Conservation (phyloP, 2,888 invertebrate genomes). For the Rhodophaea formosa region DNA sequence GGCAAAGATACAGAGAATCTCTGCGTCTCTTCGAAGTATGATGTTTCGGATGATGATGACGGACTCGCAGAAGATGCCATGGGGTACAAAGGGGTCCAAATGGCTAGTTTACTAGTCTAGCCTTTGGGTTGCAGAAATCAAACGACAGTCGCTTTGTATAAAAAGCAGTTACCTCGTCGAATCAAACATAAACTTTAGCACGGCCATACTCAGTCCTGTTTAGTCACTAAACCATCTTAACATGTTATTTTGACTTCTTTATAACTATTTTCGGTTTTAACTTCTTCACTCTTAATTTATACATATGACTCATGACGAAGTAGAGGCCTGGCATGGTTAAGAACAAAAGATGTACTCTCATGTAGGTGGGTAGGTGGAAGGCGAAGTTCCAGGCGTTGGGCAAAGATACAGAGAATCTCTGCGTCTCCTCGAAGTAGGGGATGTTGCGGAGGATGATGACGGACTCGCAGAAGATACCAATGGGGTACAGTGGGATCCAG, state of each 20-base stretch:
- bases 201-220: constrained; percentile 4
- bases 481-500: constrained; percentile 96
- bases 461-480: constrained; percentile 94
- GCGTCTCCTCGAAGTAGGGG: constrained; percentile 93
- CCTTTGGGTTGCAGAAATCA: too few relatives aligned
- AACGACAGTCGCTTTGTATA: too few relatives aligned
- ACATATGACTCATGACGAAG: constrained; percentile 92
- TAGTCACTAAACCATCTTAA: not conserved
- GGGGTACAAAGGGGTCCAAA: constrained; percentile 97
- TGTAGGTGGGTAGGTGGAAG: constrained; percentile 90
- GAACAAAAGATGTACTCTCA: constrained; percentile 89
- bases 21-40: constrained; percentile 91
- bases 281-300: constrained; percentile 85
- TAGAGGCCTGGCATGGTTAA: constrained; percentile 89
- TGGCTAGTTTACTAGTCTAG: too few relatives aligned
- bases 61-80: constrained; percentile 94
- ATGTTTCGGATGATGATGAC: constrained; percentile 90
- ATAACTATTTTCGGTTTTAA: constrained; percentile 75
- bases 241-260: constrained; percentile 61
- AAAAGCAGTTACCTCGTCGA: too few relatives aligned
- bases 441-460: constrained; percentile 90
- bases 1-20: constrained; percentile 89
- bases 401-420: constrained; percentile 86
- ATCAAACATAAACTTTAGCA: not conserved
- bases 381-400: constrained; percentile 93